These are phyloP conservation scores for Lasius platythorax DNA, from an alignment of 2,888 invertebrate species.

Conservation along the genomic window DNA sequence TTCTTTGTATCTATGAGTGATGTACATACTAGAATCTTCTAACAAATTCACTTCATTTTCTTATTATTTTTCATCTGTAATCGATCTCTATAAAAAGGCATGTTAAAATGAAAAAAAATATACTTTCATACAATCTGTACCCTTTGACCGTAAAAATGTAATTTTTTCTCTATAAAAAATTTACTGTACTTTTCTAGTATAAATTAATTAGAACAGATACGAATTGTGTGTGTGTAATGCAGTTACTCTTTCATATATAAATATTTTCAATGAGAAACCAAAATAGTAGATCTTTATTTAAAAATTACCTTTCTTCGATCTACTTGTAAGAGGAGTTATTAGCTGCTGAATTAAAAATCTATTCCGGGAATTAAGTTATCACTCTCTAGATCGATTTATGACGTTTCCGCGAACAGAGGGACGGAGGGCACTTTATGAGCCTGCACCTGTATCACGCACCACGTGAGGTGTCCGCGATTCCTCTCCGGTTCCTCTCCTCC, in stretches of 20 bases:
- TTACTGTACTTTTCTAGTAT: not conserved
- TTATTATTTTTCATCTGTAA: not conserved
- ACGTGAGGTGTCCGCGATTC: conserved; percentile 70
- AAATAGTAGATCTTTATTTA: not conserved
- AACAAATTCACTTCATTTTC: not conserved
- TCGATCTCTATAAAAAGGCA: not conserved
- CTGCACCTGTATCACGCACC: conserved; percentile 71
- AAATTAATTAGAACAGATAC: not conserved
- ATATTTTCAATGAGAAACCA: not conserved
- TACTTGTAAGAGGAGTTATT: not conserved
- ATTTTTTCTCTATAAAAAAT: not conserved
- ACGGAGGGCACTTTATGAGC: conserved; percentile 35
- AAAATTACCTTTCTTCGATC: too few relatives aligned
- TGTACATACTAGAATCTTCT: not conserved
- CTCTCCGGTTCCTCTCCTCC: conserved; percentile 59
- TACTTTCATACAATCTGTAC: not conserved
- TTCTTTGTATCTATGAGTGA: not conserved
- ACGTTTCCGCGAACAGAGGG: conserved; percentile 7
- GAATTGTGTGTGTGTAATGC: too few relatives aligned
- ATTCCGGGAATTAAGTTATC: not conserved
- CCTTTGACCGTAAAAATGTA: not conserved
- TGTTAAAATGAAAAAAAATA: not conserved
- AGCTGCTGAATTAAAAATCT: not conserved
- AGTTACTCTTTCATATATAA: too few relatives aligned
- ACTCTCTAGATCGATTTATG: not conserved